Evolutionary conservation across 2,113 vertebrate genomes (phyloP), one percentile per base, ranked within the genome.

Genomic region (Monopterus albus): DNA sequence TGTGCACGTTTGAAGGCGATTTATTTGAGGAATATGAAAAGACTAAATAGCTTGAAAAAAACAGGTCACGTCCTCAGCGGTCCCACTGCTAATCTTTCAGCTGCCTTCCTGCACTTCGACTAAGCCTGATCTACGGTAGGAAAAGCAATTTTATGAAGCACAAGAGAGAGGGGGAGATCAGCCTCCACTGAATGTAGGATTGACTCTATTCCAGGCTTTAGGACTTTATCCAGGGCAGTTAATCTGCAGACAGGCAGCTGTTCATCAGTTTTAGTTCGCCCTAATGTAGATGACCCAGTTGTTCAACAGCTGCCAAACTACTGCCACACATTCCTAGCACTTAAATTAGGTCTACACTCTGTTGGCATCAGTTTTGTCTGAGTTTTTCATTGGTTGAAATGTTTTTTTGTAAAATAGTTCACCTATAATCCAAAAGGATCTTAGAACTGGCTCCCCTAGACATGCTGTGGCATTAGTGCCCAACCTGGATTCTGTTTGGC

Each of bases 231-330:
- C 65, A 85, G 81, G 68, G 43, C 72, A 56, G 70, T 74, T 86
- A 75, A 89, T 87, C 85, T 83, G 59, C 23, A 26, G 31, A 63
- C 62, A 28, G 46, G 57, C 60, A 59, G 51, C 67, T 60, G 38
- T 72, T 75, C 60, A 65, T 76, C 74, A 78, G 33, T 45, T 58
- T 60, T 72, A 40, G 47, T 35, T 33, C 1, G 3, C 64, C 73
- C 39, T 52, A 36, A 84, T 72, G 72, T 63, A 23, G 62, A 47
- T 83, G 79, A 89, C 86, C 82, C 59, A 74, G 58, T 78, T 84
- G 64, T 69, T 72, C 40, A 60, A 73, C 17, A 46, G 68, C 46
- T 62, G 46, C 66, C 20, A 46, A 67, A 74, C 42, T 21, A 46
- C 45, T 59, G 43, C 38, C 68, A 81, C 57, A 73, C 70, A 62